Evolutionary conservation across 2,113 vertebrate species (phyloP), one percentile per base, ranked within the genome.

Genomic region (Melanocharis versteri): DNA sequence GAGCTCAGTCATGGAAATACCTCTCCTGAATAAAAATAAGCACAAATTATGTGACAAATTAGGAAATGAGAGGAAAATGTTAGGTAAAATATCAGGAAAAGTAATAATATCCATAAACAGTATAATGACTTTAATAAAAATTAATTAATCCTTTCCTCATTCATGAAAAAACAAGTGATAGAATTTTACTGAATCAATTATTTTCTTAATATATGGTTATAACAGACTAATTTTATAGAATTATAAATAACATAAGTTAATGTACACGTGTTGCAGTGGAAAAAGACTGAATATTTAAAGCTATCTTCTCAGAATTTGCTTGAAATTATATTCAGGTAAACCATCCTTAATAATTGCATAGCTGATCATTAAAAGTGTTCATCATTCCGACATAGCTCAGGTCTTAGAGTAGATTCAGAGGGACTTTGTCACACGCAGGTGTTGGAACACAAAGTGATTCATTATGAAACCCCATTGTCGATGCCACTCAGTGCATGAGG

Each of bases 401-500:
- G 33, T 45, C 21, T 77, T 60, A 35, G 19, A 11, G 24, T 7
- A 57, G 35, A 47, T n/a, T 33, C 16, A 51, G 19, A 51, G 13
- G 6, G 4, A 19, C 18, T 64, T 64, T 35, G 22, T 45, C 28
- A 40, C 13, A 30, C 0, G 7, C 47, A 58, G 28, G 12, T 21
- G 23, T 18, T 83, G n/a, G 47, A 83, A 62, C 28, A 57, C 53
- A 40, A 48, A 1, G 7, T 16, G n/a, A 48, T 78, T 82, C 17
- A 53, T 44, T 65, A 14, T 24, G 48, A 89, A 89, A 13, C 8
- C 5, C 11, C 2, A 0, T 37, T 58, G 31, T 31, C 1, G 0
- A 14, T 24, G 42, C 10, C 70, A 48, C 20, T 64, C 27, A 54
- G 18, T n/a, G 30, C 26, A 42, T 24, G 8, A 23, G 58, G 15